Evolutionary conservation across 2,113 vertebrate species (phyloP), one percentile per base, ranked within the genome.

Genomic region (Lichenostomus cassidix): DNA sequence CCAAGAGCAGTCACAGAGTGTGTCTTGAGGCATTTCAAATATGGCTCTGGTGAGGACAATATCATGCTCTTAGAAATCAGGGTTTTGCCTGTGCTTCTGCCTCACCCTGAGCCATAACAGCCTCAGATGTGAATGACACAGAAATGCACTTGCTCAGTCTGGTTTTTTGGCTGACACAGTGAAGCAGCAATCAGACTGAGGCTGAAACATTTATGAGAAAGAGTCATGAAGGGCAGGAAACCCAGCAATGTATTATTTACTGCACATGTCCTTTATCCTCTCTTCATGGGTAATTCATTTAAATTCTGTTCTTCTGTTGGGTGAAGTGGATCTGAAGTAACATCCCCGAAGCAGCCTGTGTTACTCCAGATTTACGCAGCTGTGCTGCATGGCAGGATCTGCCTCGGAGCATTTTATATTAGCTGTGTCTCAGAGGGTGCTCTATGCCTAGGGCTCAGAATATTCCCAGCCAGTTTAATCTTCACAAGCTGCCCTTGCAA

Each of bases 121-220:
- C 55, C 35, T 59, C 49, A 35, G 37, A 91, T 1, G 1, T 10
- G 49, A 74, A 47, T 0, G 7, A 87, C 35, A 52, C 73, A 0
- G 0, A 87, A 87, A 76, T 52, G 78, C 78, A 80, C 65, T 80
- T 47, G 50, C 78, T 60, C 33, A 23, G 13, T 39, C 63, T 64
- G 49, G 5, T 8, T 81, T 80, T 87, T 17, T 42, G 39, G 78
- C 87, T 88, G 82, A 90, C 78, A 56, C 14, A 11, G 59, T 9
- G 75, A 89, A 95, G 67, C 78, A 86, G 91, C 52, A 76, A 55
- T 37, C 60, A 67, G 42, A 44, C 16, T 14, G 56, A 80, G 39
- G 8, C 63, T 95, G 28, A 86, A 94, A 94, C 49, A 95, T 92
- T 90, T 63, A 93, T 93, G 68, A 85, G 68, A 89, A 67, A 62